Evolutionary conservation across 2,888 invertebrate species (phyloP).

Genomic region (Cheiracanthium punctorium): DNA sequence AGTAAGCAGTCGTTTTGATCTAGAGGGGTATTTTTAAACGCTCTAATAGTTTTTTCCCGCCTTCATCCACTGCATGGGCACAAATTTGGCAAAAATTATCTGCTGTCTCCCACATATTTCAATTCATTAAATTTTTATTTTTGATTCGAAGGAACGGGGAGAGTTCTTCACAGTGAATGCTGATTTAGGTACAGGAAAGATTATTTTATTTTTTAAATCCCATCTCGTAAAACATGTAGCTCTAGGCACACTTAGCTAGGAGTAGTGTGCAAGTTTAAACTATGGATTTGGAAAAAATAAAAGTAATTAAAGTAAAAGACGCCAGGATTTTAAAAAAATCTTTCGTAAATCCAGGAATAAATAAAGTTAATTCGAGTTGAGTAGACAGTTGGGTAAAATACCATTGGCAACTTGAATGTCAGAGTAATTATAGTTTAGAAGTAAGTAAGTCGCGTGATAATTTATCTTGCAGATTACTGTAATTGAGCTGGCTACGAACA

Average conservation of each 20-base stretch:
- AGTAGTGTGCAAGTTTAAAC: slow-evolving; percentile 59
- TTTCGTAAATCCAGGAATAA: slow-evolving; percentile 65
- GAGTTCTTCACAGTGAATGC: no score
- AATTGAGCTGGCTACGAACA: slow-evolving; percentile 65
- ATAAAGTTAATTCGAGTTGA: slow-evolving; percentile 69
- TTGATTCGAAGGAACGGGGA: neutral
- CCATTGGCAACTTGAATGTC: slow-evolving; percentile 54
- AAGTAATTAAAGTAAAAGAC: slow-evolving; percentile 63
- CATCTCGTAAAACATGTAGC: slow-evolving; percentile 61
- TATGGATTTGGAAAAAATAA: slow-evolving; percentile 70
- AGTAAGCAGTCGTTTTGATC: slow-evolving; percentile 40
- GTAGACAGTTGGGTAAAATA: slow-evolving; percentile 47
- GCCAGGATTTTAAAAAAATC: slow-evolving; percentile 32
- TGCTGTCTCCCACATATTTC: slow-evolving; percentile 53
- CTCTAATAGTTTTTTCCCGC: slow-evolving; percentile 22
- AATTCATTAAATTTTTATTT: slow-evolving; percentile 48
- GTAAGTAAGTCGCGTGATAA: slow-evolving; percentile 68
- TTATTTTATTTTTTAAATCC: slow-evolving; percentile 66
- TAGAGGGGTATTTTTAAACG: slow-evolving; percentile 32
- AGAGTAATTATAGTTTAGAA: slow-evolving; percentile 68
- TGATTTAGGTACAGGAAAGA: no score
- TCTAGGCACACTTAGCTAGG: slow-evolving; percentile 57
- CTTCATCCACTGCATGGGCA: slow-evolving; percentile 18
- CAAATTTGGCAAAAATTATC: slow-evolving; percentile 50
- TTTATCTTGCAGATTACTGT: slow-evolving; percentile 69